Evolutionary conservation across 2,797 vertebrate species (phyloP).

Genomic region (Bradypodion ventrale): DNA sequence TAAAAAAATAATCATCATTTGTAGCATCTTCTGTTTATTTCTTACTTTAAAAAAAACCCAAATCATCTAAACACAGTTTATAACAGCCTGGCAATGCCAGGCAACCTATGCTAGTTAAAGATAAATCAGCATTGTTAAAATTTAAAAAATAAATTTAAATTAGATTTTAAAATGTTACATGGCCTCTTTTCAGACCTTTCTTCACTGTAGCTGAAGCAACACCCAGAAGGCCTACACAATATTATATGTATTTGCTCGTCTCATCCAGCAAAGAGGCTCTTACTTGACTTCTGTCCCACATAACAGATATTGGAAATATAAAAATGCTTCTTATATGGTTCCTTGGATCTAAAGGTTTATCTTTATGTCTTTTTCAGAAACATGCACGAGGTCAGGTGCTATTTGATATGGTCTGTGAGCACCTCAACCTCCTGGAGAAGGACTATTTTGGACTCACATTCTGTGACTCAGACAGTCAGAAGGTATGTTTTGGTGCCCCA

Average conservation of each 20-base stretch:
- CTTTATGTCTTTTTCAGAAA: conserved; percentile 79
- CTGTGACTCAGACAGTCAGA: conserved; percentile 93
- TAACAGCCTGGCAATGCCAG: too few species aligned
- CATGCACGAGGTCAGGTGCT: conserved; percentile 91
- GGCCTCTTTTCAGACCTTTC: neutral
- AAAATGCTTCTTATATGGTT: neutral
- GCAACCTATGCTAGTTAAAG: too few species aligned
- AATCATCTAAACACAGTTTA: too few species aligned
- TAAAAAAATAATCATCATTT: too few species aligned
- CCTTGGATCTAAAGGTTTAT: neutral
- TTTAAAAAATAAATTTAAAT: too few species aligned
- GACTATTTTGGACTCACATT: conserved; percentile 96
- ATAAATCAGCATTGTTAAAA: too few species aligned
- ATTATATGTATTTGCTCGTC: neutral
- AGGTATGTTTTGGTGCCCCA: conserved; percentile 76
- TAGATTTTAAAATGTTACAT: too few species aligned
- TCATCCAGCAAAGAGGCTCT: neutral
- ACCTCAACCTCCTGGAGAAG: conserved; percentile 96
- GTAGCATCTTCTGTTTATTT: too few species aligned
- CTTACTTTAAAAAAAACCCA: too few species aligned
- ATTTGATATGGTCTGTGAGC: conserved; percentile 91
- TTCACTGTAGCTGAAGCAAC: neutral
- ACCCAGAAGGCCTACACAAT: neutral
- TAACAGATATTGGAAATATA: neutral
- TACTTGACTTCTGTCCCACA: neutral